Conservation (phyloP, 2,888 invertebrate genomes). For the Brachypalpus laphriformis region DNA sequence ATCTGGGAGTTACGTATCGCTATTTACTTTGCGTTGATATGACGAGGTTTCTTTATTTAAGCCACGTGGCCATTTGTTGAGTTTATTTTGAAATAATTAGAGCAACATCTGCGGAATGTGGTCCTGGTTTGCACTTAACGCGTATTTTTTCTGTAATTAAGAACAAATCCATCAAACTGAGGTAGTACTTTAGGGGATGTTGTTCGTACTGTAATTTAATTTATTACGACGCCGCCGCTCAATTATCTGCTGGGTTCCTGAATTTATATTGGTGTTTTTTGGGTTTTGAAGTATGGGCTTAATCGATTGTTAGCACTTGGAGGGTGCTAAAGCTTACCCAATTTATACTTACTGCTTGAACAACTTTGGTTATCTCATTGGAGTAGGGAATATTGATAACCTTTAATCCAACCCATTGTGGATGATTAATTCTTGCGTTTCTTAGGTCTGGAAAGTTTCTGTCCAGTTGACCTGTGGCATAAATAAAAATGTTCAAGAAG, state of each 20-base stretch:
- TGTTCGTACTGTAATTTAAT: not conserved
- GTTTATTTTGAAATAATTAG: conserved; percentile 32
- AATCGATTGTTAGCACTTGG: not conserved
- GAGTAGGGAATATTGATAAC: not conserved
- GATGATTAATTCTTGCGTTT: not conserved
- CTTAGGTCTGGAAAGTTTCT: not conserved
- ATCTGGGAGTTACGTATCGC: conserved; percentile 28
- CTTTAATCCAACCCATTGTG: not conserved
- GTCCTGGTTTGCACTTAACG: conserved; percentile 11
- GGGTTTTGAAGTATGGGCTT: not conserved
- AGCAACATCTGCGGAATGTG: not conserved
- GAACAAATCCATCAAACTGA: conserved; percentile 5
- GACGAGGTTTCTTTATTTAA: conserved; percentile 10
- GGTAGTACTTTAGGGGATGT: not conserved
- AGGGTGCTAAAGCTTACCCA: not conserved
- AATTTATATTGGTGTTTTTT: not conserved
- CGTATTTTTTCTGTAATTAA: conserved; percentile 19
- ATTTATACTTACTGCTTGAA: not conserved
- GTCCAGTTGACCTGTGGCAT: no score
- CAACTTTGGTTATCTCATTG: not conserved
- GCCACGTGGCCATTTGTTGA: conserved; percentile 1
- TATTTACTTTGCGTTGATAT: conserved; percentile 15
- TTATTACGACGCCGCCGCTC: not conserved
- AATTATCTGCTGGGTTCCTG: not conserved
- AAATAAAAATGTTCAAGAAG: no score